Conservation (phyloP, 2,113 vertebrate genomes). For the Seriola rivoliana region DNA sequence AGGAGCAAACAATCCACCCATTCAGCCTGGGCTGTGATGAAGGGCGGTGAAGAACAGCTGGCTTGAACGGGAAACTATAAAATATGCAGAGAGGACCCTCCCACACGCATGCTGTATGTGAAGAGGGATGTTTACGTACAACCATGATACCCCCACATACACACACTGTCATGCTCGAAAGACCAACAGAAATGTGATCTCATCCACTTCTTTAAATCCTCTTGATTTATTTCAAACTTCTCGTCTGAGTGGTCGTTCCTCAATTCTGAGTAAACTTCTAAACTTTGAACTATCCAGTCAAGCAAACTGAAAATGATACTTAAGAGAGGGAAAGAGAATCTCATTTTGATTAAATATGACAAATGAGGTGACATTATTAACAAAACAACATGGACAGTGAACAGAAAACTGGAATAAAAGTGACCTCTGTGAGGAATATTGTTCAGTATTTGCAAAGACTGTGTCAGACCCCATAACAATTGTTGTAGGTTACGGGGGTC, state of each 20-base stretch:
- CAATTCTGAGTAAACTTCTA: not conserved
- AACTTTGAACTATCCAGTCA: not conserved
- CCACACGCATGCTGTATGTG: conserved; percentile 28
- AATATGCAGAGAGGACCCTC: conserved; percentile 47
- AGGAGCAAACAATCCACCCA: conserved; percentile 44
- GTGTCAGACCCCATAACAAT: not conserved
- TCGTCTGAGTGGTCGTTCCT: not conserved
- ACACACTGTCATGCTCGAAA: conserved; percentile 5
- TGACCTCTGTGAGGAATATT: not conserved
- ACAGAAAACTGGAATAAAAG: not conserved
- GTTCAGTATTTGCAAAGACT: not conserved
- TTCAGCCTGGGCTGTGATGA: conserved; percentile 5
- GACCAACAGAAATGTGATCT: not conserved
- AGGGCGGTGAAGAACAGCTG: conserved; percentile 59
- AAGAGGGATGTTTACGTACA: conserved; percentile 10
- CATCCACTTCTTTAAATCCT: not conserved
- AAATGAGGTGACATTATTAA: not conserved
- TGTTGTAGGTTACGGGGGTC: not conserved
- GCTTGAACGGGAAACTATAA: conserved; percentile 35
- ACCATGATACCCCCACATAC: not conserved
- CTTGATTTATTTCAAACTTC: not conserved
- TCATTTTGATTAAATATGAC: not conserved
- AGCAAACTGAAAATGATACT: not conserved
- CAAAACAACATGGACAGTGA: not conserved
- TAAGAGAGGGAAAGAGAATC: not conserved